Evolutionary conservation across 2,113 vertebrate genomes (phyloP), one percentile per base, ranked within the genome.

Genomic region (Athene cunicularia): DNA sequence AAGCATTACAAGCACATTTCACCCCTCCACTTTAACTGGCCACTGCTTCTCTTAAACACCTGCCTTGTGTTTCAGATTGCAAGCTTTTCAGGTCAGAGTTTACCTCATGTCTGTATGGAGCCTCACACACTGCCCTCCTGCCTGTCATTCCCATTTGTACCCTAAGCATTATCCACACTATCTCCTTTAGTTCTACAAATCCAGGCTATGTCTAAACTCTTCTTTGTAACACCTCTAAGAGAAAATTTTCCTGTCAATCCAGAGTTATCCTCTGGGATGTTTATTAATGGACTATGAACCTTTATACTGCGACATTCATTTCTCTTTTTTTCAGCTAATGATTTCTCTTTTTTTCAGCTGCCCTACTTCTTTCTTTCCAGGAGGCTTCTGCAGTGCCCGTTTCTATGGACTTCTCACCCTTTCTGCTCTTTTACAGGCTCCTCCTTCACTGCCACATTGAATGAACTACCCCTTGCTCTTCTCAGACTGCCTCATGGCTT

Each of bases 61-160:
- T 91, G 83, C 66, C 62, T 80, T 73, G 58, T 37, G 30, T 73
- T 50, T 86, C 53, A 93, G 94, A 86, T 87, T 89, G 35, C 56
- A 88, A 77, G 64, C 45, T 94, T 94, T 92, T 70, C 89, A 87
- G 83, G 94, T 91, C 84, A 93, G 86, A 94, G 91, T 89, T 97
- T 95, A 86, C 64, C 60, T 53, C 43, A 33, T 50, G 33, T 77
- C 45, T 83, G 14, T 58, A 47, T 32, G 59, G 32, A 8, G 11
- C 45, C 32, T 74, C 63, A 68, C 20, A 43, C 28, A 18, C 19
- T 0, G 0, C 22, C 5, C 23, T 85, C 24, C 24, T 80, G 30
- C 59, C 35, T 87, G 10, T 55, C 27, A 30, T 63, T 92, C 32
- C 37, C n/a, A 14, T 70, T 70, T n/a, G 24, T 68, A 24, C 26